Evolutionary conservation across 92 coral and sea anemone genomes (phyloP).

Genomic region (Chrysogorgia sp.): DNA sequence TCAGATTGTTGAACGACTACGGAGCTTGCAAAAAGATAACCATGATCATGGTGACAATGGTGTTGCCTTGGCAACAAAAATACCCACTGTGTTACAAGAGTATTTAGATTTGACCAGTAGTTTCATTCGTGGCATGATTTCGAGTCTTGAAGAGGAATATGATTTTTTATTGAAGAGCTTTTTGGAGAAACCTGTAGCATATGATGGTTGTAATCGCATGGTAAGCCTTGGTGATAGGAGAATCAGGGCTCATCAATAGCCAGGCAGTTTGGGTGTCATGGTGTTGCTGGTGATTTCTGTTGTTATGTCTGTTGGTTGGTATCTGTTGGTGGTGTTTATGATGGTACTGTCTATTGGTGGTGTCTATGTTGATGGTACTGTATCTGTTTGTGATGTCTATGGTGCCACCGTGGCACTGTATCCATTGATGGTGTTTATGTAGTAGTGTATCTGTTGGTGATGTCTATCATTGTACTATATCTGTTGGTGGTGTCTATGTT

Average conservation of each 20-base stretch:
- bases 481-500: no score
- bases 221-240: not conserved
- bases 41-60: not conserved
- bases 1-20: slow-evolving; percentile 83
- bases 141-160: slow-evolving; percentile 24
- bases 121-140: slow-evolving; percentile 10
- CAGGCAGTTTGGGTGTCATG: no score
- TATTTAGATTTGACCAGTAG: slow-evolving; percentile 45
- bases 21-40: slow-evolving; percentile 64
- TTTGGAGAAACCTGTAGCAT: slow-evolving; percentile 7
- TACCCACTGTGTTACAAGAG: slow-evolving; percentile 57
- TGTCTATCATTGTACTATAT: no score
- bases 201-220: slow-evolving; percentile 24
- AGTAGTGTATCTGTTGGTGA: no score
- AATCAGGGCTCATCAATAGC: no score
- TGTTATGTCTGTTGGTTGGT: not conserved
- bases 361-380: no score
- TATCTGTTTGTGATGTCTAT: no score
- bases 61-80: not conserved
- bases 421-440: no score
- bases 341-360: no score
- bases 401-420: no score
- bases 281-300: not conserved
- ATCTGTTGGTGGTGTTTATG: no score
- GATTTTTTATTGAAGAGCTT: slow-evolving; percentile 13